Evolutionary conservation across 2,113 vertebrate genomes (phyloP).

Genomic region (Ciconia stormi): DNA sequence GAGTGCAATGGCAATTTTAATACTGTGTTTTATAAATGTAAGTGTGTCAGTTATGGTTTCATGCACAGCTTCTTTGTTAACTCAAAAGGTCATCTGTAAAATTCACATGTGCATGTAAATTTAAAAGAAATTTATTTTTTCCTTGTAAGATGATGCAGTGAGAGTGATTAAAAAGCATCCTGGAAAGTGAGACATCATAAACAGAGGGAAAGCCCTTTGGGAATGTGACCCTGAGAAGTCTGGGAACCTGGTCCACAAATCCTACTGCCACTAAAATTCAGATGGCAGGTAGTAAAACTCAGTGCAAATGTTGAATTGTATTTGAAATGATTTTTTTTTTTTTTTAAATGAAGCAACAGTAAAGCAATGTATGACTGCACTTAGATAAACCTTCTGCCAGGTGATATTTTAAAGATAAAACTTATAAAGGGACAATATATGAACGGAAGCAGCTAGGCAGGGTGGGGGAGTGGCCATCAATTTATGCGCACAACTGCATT

Average conservation of each 20-base stretch:
- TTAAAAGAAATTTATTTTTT: neutral
- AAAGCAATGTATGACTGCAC: neutral
- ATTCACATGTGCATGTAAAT: neutral
- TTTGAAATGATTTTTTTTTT: neutral
- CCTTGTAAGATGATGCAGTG: neutral
- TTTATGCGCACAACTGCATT: conserved; percentile 46
- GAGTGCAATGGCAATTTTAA: neutral
- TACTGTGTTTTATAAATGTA: neutral
- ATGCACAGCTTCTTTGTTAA: neutral
- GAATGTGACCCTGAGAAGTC: neutral
- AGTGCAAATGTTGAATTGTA: neutral
- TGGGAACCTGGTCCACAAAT: neutral
- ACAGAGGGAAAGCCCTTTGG: neutral
- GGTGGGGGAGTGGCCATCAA: conserved; percentile 6
- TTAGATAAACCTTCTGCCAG: neutral
- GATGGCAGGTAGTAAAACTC: neutral
- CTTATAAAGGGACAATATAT: neutral
- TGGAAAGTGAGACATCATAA: neutral
- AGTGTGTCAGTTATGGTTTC: neutral
- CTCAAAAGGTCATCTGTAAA: neutral
- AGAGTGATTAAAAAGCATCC: neutral
- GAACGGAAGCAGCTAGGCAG: conserved; percentile 4
- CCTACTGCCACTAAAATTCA: neutral
- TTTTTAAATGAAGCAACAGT: neutral
- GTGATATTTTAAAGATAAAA: neutral